A percentile compares a stretch with the other conserved stretches of the same genome.
Conservation (phyloP, 2,888 invertebrate species). For the Bombylius major region DNA sequence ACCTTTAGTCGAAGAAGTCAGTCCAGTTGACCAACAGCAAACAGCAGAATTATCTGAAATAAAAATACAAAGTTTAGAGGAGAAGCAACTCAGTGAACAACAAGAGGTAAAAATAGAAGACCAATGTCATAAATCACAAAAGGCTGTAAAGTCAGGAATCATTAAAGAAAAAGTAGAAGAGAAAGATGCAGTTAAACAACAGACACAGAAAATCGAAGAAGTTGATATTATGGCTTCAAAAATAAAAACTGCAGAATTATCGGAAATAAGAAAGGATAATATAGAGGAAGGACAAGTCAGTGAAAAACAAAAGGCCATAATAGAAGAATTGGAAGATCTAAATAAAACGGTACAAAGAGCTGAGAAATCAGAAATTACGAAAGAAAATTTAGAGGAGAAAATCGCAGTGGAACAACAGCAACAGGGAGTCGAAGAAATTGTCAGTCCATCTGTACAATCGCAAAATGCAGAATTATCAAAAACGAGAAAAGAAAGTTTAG, state of each 20-base stretch:
- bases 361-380: too few species aligned
- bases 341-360: slow-evolving; percentile 7
- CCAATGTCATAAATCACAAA: neutral
- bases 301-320: slow-evolving; percentile 7
- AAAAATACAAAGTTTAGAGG: neutral
- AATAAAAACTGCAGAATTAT: slow-evolving; percentile 9
- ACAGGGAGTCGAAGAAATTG: neutral
- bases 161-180: neutral
- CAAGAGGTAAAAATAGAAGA: neutral
- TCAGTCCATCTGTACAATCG: neutral
- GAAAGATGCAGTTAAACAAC: neutral
- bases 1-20: neutral
- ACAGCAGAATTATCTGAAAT: neutral
- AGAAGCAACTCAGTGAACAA: neutral
- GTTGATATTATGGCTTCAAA: neutral
- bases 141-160: neutral
- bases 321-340: neutral
- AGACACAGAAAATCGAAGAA: neutral
- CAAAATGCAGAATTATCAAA: neutral
- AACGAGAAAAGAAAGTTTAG: neutral
- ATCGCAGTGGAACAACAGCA: neutral
- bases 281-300: neutral
- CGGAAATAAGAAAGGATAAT: neutral
- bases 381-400: neutral
- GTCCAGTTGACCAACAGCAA: neutral